Evolutionary conservation across 2,113 vertebrate species (phyloP).

Genomic region (Zosterops hypoxanthus): DNA sequence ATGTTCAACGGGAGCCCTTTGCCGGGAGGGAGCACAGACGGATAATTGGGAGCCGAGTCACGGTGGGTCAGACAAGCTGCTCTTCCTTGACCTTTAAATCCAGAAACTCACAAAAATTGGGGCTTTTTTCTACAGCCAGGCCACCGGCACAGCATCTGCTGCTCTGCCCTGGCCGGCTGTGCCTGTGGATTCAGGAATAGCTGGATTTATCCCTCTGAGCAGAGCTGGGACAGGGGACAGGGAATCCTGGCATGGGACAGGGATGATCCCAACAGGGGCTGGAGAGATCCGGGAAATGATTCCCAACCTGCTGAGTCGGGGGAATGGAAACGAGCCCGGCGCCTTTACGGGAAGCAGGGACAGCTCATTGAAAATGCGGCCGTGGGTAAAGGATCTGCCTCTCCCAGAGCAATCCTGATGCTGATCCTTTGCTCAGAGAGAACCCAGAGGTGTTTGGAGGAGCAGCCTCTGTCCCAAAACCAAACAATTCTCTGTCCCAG

Average conservation of each 20-base stretch:
- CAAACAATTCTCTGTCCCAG: too few species aligned
- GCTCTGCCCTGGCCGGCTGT: not conserved
- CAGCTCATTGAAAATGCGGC: not conserved
- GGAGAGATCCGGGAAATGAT: not conserved
- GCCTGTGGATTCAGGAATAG: rapidly evolving
- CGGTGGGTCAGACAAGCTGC: not conserved
- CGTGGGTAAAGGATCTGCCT: not conserved
- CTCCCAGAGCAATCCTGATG: not conserved
- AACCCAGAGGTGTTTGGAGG: not conserved
- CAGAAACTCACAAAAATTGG: not conserved
- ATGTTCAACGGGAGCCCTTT: not conserved
- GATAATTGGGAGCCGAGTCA: not conserved
- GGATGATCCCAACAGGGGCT: rapidly evolving
- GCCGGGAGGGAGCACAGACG: not conserved
- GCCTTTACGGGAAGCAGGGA: not conserved
- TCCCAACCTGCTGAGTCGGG: not conserved
- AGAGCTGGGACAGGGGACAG: not conserved
- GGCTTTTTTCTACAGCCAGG: not conserved
- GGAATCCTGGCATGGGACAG: not conserved
- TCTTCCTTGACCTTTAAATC: conserved; percentile 8
- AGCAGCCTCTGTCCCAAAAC: too few species aligned
- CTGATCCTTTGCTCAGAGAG: not conserved
- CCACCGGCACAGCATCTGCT: not conserved
- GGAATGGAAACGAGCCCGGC: not conserved
- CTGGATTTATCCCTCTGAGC: not conserved